A percentile compares a stretch with the other conserved stretches of the same genome.
Conservation (phyloP, 1,140 invertebrate species). For the Drosophila repletoides region DNA sequence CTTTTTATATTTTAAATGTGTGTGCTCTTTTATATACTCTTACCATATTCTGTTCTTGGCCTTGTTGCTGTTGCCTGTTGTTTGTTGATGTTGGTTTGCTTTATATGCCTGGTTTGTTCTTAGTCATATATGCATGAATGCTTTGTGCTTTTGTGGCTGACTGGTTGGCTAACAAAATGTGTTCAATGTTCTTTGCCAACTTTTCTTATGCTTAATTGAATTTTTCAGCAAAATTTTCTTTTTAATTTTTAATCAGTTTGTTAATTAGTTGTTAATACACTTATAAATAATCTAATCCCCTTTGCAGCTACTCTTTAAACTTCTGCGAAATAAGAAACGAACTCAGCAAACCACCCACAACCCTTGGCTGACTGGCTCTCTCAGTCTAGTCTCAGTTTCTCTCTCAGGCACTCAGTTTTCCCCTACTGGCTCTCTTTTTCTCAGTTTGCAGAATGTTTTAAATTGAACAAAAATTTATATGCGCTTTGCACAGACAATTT, state of each 20-base stretch:
- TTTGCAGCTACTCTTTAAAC: not conserved
- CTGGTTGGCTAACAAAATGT: not conserved
- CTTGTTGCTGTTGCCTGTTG: not conserved
- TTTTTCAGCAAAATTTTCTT: constrained; percentile 41
- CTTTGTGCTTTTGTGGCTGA: constrained; percentile 41
- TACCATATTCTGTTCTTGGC: not conserved
- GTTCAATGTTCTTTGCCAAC: constrained; percentile 49
- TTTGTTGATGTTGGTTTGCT: constrained; percentile 20
- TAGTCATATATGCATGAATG: constrained; percentile 81
- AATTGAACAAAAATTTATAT: constrained; percentile 82
- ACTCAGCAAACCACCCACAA: constrained; percentile 10
- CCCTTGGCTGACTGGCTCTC: constrained; percentile 1
- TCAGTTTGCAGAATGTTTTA: constrained; percentile 70
- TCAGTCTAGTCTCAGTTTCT: not conserved
- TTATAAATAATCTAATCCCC: no score
- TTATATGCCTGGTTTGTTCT: constrained; percentile 74
- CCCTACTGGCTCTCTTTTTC: constrained; percentile 18
- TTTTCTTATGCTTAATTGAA: constrained; percentile 64
- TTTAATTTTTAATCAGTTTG: not conserved
- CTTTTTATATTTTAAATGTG: constrained; percentile 53
- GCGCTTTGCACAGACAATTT: constrained; percentile 82
- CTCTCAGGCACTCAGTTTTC: constrained; percentile 3
- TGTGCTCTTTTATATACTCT: constrained; percentile 3
- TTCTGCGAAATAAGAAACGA: no score
- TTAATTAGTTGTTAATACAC: constrained; percentile 17